A percentile compares a stretch with the other conserved stretches of the same genome.
These are phyloP conservation scores for Malthinus seriepunctatus DNA, from an alignment of 2,888 invertebrate species.

Conservation along the genomic window DNA sequence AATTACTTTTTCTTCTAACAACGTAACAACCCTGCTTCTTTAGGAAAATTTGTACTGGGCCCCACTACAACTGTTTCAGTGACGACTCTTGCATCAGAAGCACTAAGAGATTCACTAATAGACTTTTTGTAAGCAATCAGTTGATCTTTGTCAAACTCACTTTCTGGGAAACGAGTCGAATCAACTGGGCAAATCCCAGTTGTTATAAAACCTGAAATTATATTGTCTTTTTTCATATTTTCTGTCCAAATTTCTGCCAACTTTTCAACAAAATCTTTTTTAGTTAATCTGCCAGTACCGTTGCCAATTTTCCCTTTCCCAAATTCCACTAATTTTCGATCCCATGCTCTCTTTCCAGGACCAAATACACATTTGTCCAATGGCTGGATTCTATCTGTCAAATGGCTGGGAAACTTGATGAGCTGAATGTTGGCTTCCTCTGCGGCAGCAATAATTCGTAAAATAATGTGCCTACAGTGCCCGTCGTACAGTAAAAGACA, in stretches of 20 bases:
- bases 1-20: no score
- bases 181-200: no score
- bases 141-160: no score
- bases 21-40: no score
- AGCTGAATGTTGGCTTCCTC: not conserved
- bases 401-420: constrained; percentile 15
- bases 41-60: no score
- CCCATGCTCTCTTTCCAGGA: constrained; percentile 26
- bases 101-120: no score
- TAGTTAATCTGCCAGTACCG: constrained; percentile 24
- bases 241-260: constrained; percentile 20
- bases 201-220: constrained; percentile 23
- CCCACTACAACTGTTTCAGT: no score
- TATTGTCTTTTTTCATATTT: constrained; percentile 19
- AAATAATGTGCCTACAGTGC: not conserved
- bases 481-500: not conserved
- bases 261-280: constrained; percentile 25
- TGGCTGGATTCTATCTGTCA: constrained; percentile 32
- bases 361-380: constrained; percentile 26
- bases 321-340: constrained; percentile 27
- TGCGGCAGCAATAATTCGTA: not conserved
- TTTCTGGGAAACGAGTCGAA: no score
- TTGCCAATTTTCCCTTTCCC: constrained; percentile 25
- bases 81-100: no score
- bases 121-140: no score